Conservation (phyloP, 2,113 vertebrate species). For the Verasper variegatus region DNA sequence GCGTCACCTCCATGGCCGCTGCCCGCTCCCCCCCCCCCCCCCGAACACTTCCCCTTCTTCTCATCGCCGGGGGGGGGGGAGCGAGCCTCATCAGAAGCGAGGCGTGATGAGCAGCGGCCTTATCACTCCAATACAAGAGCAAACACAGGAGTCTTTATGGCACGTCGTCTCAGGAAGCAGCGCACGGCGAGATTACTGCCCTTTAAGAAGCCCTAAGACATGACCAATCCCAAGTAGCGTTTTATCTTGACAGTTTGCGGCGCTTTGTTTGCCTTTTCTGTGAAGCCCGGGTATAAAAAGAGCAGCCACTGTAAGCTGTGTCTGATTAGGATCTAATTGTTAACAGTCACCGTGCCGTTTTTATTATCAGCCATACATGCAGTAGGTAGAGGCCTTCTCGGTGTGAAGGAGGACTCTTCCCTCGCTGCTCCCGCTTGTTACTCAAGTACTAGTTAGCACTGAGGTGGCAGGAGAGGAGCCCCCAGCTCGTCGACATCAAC, state of each 20-base stretch:
- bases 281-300: constrained; percentile 92
- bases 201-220: constrained; percentile 77
- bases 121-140: constrained; percentile 77
- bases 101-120: constrained; percentile 64
- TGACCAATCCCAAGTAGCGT: constrained; percentile 76
- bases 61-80: constrained; percentile 40
- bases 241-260: constrained; percentile 82
- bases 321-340: constrained; percentile 95
- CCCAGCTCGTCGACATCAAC: constrained; percentile 74
- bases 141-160: constrained; percentile 76
- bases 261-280: constrained; percentile 92
- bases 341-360: constrained; percentile 82
- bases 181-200: constrained; percentile 64
- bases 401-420: constrained; percentile 72
- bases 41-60: background rate
- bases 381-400: constrained; percentile 75
- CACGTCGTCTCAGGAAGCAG: constrained; percentile 56
- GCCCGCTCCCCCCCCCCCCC: constrained; percentile 4
- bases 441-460: constrained; percentile 85
- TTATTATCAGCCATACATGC: constrained; percentile 75
- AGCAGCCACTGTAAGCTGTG: constrained; percentile 86
- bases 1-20: background rate
- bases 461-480: constrained; percentile 82
- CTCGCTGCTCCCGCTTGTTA: constrained; percentile 69
- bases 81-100: constrained; percentile 43